phyloP scores from a whole-genome alignment of 2,797 vertebrate species.

The Uromys caudimaculatus region DNA sequence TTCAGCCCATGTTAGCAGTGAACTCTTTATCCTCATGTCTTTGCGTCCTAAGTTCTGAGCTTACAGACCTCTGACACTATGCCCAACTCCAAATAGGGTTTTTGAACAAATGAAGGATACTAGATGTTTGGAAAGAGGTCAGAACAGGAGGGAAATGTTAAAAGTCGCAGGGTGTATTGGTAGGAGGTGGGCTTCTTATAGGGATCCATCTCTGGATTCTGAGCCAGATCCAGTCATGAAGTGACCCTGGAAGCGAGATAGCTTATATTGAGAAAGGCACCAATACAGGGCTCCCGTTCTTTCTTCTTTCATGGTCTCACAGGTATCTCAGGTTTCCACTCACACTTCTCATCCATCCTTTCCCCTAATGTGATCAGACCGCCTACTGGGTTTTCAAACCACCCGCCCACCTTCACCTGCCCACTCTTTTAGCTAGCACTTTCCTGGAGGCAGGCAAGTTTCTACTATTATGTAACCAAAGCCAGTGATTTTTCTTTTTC shows the following conservation, averaged over 20 bases:
- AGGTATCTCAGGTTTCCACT: not conserved
- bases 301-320: not conserved
- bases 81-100: not conserved
- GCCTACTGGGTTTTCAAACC: not conserved
- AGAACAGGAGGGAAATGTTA: not conserved
- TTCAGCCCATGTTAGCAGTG: not conserved
- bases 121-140: not conserved
- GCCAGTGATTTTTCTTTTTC: not conserved
- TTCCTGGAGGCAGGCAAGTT: not conserved
- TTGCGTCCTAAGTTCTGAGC: not conserved
- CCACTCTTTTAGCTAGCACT: not conserved
- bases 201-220: not conserved
- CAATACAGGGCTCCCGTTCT: not conserved
- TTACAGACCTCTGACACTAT: not conserved
- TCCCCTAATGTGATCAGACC: not conserved
- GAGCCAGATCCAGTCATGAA: not conserved
- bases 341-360: not conserved
- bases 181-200: not conserved
- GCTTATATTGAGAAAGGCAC: not conserved
- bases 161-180: not conserved
- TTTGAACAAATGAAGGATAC: slow-evolving; percentile 6
- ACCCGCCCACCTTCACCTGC: not conserved
- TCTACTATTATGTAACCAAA: not conserved
- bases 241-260: not conserved
- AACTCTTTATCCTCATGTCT: not conserved